phyloP scores from a whole-genome alignment of 1,140 invertebrate genomes.

The Rhynchophorus ferrugineus region DNA sequence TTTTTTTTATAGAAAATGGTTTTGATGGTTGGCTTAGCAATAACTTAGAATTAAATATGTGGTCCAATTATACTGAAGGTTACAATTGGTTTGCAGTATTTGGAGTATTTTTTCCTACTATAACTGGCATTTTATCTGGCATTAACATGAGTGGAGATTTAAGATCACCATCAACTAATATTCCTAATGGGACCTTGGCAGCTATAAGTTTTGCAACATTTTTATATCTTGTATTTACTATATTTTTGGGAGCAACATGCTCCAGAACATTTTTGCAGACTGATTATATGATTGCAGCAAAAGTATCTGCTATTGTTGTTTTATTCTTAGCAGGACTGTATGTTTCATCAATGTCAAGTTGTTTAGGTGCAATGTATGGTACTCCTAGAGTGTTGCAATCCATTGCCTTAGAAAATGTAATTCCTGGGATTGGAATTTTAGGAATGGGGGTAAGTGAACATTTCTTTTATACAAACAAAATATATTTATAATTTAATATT shows the following conservation, averaged over 20 bases:
- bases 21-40: constrained; percentile 78
- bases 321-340: constrained; percentile 85
- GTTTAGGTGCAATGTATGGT: constrained; percentile 90
- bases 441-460: constrained; percentile 84
- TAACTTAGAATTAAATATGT: constrained; percentile 76
- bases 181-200: constrained; percentile 88
- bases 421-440: constrained; percentile 78
- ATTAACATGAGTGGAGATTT: constrained; percentile 98
- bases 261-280: constrained; percentile 60
- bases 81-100: constrained; percentile 89
- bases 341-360: constrained; percentile 90
- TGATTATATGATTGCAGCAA: constrained; percentile 88
- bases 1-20: constrained; percentile 54
- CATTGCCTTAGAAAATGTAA: constrained; percentile 91
- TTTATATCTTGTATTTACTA: constrained; percentile 80
- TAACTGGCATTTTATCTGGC: constrained; percentile 89
- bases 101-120: constrained; percentile 91
- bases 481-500: too few species aligned
- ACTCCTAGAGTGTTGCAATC: constrained; percentile 90
- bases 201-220: constrained; percentile 86
- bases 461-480: too few species aligned
- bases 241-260: constrained; percentile 85
- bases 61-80: constrained; percentile 66
- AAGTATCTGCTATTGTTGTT: constrained; percentile 73
- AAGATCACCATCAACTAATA: constrained; percentile 81